Evolutionary conservation across 1,140 invertebrate species (phyloP), one percentile per base, ranked within the genome.

Genomic region (Papilio xuthus): DNA sequence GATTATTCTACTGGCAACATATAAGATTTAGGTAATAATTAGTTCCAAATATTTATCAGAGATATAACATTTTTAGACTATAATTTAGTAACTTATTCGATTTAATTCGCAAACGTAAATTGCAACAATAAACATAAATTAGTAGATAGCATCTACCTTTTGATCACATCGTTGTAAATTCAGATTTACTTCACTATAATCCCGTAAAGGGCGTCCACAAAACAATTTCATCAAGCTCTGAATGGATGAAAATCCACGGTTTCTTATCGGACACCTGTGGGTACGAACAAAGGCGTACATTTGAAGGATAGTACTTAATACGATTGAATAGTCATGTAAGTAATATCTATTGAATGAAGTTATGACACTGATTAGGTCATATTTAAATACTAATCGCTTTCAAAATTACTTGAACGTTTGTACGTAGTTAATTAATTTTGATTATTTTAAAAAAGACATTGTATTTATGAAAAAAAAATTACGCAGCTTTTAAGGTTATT

Each of bases 221-320:
- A 69, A 83, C 85, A 91, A 91, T 91, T 89, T 86, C 85, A 90
- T 89, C 85, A 88, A 86, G 84, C 81, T 77, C 73, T 82, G 81
- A 81, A 77, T 78, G 77, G 76, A 72, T 53, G 63, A 75, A 81
- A 84, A 86, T 84, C 86, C 87, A 82, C 81, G 50, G 69, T 80
- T 83, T 82, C 85, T 90, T 90, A 91, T 90, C 88, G 85, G 88
- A 84, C 88, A 89, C 89, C 86, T 90, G 87, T 88, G 86, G 85
- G 85, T 83, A 83, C 82, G 87, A 83, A 91, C 89, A 88, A 88
- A 90, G 82, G 83, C 86, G 78, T 86, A 86, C 85, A 92, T 89
- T 90, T 87, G 85, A 86, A 80, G 80, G 83, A 89, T 89, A 82
- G 81, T 28, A 76, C 53, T 41, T 76, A 63, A 42, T 44, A 76